Evolutionary conservation across 2,113 vertebrate species (phyloP).

Genomic region (Eubucco bourcierii): DNA sequence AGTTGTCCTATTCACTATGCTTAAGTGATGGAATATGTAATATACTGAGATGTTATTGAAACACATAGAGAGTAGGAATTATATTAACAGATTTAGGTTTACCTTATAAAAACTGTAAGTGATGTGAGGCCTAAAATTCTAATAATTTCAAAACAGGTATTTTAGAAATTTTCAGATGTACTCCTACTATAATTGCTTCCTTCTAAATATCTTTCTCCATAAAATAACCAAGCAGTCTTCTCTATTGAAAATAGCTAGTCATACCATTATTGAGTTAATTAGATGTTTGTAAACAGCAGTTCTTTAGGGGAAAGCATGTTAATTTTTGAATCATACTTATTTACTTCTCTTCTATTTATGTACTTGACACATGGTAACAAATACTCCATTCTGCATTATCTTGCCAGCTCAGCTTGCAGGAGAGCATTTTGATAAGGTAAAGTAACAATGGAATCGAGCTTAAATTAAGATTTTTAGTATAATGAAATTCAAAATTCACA

Average conservation of each 20-base stretch:
- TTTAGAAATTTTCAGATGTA: background rate
- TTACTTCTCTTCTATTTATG: conserved; percentile 54
- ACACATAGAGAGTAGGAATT: background rate
- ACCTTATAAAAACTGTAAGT: background rate
- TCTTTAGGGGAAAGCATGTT: conserved; percentile 46
- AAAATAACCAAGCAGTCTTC: background rate
- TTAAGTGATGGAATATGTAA: background rate
- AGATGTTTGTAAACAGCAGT: conserved; percentile 41
- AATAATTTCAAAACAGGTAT: background rate
- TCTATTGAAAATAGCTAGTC: background rate
- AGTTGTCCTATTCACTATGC: background rate
- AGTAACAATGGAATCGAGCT: conserved; percentile 40
- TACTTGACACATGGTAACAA: conserved; percentile 20
- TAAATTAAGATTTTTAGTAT: conserved; percentile 56
- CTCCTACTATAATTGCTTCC: background rate
- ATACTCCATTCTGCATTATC: conserved; percentile 54
- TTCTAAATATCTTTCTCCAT: background rate
- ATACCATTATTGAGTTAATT: conserved; percentile 49
- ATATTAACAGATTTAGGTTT: background rate
- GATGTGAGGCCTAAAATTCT: background rate
- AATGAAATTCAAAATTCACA: conserved; percentile 23
- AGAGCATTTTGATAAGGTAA: conserved; percentile 48
- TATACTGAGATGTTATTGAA: background rate
- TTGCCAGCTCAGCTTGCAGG: conserved; percentile 52
- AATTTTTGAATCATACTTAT: conserved; percentile 52